A percentile compares a stretch with the other conserved stretches of the same genome.
These are phyloP conservation scores for Suillia variegata DNA, from an alignment of 2,888 invertebrate species.

Conservation along the genomic window DNA sequence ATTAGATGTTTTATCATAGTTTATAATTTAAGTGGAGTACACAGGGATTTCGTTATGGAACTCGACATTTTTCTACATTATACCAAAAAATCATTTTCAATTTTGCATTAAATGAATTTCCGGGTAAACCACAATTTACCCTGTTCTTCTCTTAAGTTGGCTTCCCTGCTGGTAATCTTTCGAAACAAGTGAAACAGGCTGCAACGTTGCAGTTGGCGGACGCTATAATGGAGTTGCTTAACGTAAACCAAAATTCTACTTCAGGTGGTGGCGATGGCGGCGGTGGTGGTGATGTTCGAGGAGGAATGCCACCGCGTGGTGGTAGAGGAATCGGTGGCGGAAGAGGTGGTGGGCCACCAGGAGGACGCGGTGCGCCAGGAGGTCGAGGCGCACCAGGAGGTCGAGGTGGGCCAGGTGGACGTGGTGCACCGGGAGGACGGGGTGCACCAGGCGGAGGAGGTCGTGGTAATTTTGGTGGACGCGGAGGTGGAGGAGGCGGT, in stretches of 20 bases:
- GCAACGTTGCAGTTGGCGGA: slow-evolving; percentile 36
- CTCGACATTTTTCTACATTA: too few relatives aligned
- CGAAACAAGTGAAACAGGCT: slow-evolving; percentile 28
- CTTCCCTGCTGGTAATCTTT: slow-evolving; percentile 32
- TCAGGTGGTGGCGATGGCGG: slow-evolving; percentile 29
- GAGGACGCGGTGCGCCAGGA: slow-evolving; percentile 9
- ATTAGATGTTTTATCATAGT: too few relatives aligned
- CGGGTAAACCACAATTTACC: slow-evolving; percentile 14
- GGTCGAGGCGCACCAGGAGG: slow-evolving; percentile 14
- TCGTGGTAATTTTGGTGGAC: slow-evolving; percentile 7
- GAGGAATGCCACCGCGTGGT: slow-evolving; percentile 24
- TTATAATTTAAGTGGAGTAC: too few relatives aligned
- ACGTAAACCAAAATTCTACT: slow-evolving; percentile 42
- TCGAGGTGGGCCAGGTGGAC: slow-evolving; percentile 9
- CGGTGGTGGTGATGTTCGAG: slow-evolving; percentile 27
- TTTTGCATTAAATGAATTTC: slow-evolving; percentile 14
- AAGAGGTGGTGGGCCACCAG: slow-evolving; percentile 17
- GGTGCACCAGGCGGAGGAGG: slow-evolving; percentile 9
- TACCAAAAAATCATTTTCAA: too few relatives aligned
- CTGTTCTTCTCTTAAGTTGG: slow-evolving; percentile 30
- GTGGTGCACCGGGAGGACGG: slow-evolving; percentile 15
- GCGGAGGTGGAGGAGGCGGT: neutral
- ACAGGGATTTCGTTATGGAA: too few relatives aligned
- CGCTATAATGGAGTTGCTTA: slow-evolving; percentile 34
- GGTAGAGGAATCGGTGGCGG: slow-evolving; percentile 29